Conservation (phyloP, 1,140 invertebrate species). For the Zaprionus kolodkinae region DNA sequence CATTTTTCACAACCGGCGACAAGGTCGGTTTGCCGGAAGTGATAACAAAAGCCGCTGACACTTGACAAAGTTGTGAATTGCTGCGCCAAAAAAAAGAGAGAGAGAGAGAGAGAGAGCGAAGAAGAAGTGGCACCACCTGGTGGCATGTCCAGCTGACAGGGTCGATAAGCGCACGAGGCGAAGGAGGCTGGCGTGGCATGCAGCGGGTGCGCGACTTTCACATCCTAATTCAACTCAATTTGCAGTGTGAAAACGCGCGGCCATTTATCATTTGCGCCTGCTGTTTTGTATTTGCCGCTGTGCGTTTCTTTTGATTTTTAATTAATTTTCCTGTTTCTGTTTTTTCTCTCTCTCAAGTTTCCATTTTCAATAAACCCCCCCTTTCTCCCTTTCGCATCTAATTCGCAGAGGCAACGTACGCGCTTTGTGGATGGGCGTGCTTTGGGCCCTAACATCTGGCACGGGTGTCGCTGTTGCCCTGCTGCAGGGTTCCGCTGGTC, state of each 20-base stretch:
- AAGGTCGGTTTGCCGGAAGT: constrained; percentile 65
- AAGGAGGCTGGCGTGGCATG: constrained; percentile 23
- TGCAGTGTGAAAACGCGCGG: constrained; percentile 39
- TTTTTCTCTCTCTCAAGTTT: constrained; percentile 5
- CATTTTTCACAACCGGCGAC: constrained; percentile 69
- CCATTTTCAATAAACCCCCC: constrained; percentile 30
- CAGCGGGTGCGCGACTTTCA: constrained; percentile 37
- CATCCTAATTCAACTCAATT: constrained; percentile 69
- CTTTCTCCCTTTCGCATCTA: neutral
- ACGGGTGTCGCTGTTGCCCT: constrained; percentile 94
- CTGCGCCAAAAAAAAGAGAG: constrained; percentile 42
- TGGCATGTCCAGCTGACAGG: constrained; percentile 44
- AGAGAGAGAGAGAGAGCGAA: neutral
- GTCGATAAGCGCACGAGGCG: constrained; percentile 48
- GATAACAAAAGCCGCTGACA: constrained; percentile 83
- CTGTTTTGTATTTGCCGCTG: constrained; percentile 21
- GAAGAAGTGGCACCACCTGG: constrained; percentile 39
- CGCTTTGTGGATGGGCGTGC: constrained; percentile 89
- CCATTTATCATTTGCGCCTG: constrained; percentile 61
- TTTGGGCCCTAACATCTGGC: constrained; percentile 89
- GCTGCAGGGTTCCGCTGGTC: constrained; percentile 92
- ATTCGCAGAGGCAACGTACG: constrained; percentile 87
- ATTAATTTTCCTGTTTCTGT: constrained; percentile 64
- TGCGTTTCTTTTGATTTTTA: constrained; percentile 54
- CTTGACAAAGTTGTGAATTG: constrained; percentile 75